Base-by-base conservation (phyloP, 2,888 invertebrate genomes). In the Tridacna crocea region DNA sequence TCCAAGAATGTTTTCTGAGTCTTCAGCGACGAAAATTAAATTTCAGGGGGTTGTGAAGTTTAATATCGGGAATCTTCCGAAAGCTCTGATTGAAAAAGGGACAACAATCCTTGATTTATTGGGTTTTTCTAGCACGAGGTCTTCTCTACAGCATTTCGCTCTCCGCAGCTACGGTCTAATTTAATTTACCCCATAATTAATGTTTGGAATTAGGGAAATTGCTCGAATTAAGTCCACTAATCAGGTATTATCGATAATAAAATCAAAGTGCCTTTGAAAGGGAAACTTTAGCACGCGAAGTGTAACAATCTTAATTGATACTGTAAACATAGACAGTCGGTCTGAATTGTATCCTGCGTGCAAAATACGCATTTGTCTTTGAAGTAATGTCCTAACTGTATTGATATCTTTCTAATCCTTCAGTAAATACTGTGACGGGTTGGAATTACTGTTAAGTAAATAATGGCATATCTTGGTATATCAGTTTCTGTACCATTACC, bases 141-240 rank as follows among this genome's bases (percentile, higher is more conserved):
- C 75, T 76, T 73, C 48, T 72, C 48, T 73, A 60, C 75, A 72
- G 58, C 78, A 51, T 51, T 77, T 51, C 78, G 36, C 82, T 80
- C 80, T 81, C 79, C 78, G 36, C 83, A 80, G 79, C 75, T 77
- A 73, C 82, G 82, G 58, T 47, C 78, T 86, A 86, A 87, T 87
- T 87, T 75, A 84, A 87, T 87, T 84, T 83, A 79, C 70, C 77
- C 83, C 47, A 79, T 87, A 87, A 87, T 87, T 84, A 87, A 87
- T 87, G 84, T 83, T 87, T 79, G 84, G 81, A 87, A 87, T 87
- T 83, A 82, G 84, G 83, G 84, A 84, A 87, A 84, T 87, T 87
- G 84, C 76, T 80, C 77, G 80, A 87, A 87, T 87, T 87, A 84
- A 83, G 84, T 36, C 78, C 47, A 66, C 73, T 87, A 84, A 87